These are phyloP conservation scores for Schizopygopsis pylzovi DNA, from an alignment of 2,797 vertebrate genomes.

Conservation along the genomic window DNA sequence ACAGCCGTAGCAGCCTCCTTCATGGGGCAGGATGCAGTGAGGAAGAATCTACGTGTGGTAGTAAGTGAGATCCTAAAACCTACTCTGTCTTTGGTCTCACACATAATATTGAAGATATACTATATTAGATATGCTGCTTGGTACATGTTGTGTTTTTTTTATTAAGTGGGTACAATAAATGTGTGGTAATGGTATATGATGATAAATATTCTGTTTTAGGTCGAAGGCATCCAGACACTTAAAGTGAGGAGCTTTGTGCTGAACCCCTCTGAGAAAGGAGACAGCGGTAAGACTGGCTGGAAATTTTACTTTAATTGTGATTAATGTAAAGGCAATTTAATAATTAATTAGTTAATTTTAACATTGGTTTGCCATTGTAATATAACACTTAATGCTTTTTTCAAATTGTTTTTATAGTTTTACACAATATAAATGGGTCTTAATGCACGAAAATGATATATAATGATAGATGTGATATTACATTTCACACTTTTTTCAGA, in stretches of 20 bases:
- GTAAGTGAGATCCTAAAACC: conserved; percentile 75
- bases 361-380: too few relatives aligned
- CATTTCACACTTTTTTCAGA: too few relatives aligned
- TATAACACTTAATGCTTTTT: too few relatives aligned
- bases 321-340: not conserved
- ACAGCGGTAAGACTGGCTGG: conserved; percentile 31
- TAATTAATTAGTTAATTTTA: too few relatives aligned
- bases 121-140: not conserved
- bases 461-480: too few relatives aligned
- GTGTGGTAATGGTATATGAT: not conserved
- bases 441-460: too few relatives aligned
- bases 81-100: not conserved
- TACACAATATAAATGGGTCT: not conserved
- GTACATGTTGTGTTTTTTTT: not conserved
- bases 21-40: conserved; percentile 78
- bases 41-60: conserved; percentile 86
- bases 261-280: conserved; percentile 75
- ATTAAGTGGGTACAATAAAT: not conserved
- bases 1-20: conserved; percentile 73
- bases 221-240: conserved; percentile 86
- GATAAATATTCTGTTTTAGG: conserved; percentile 67
- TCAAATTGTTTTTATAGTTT: too few relatives aligned
- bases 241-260: conserved; percentile 77
- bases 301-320: not conserved
- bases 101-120: not conserved